phyloP scores from a whole-genome alignment of 2,797 vertebrate species.

The Crax fasciolata region DNA sequence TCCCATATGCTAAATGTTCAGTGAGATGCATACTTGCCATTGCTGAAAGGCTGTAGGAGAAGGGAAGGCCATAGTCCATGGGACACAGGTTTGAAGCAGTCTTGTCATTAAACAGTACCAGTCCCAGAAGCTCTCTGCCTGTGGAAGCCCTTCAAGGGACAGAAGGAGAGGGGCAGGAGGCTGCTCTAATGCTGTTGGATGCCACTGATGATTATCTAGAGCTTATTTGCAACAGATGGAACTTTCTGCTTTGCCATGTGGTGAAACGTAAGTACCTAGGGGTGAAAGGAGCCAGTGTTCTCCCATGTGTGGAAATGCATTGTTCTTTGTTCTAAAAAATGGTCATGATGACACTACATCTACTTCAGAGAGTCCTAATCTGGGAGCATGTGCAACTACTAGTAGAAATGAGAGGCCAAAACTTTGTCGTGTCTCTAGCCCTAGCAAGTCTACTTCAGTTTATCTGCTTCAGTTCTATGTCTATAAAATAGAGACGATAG shows the following conservation, averaged over 20 bases:
- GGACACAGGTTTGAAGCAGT: background rate
- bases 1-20: background rate
- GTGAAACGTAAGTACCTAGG: background rate
- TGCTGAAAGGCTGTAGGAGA: background rate
- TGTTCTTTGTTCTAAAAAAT: background rate
- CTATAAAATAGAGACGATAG: background rate
- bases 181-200: background rate
- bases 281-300: background rate
- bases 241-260: background rate
- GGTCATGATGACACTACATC: accelerated
- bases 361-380: background rate
- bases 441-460: background rate
- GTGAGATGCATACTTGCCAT: background rate
- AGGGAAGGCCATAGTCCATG: background rate
- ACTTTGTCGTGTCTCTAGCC: background rate
- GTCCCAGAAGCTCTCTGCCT: background rate
- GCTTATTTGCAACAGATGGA: background rate
- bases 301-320: background rate
- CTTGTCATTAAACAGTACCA: background rate
- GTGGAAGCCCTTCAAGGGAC: background rate
- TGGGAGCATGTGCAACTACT: background rate
- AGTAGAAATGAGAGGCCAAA: background rate
- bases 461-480: background rate
- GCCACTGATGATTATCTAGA: background rate
- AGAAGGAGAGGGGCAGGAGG: background rate